Conservation (phyloP, 2,113 vertebrate genomes). For the Clarias gariepinus region DNA sequence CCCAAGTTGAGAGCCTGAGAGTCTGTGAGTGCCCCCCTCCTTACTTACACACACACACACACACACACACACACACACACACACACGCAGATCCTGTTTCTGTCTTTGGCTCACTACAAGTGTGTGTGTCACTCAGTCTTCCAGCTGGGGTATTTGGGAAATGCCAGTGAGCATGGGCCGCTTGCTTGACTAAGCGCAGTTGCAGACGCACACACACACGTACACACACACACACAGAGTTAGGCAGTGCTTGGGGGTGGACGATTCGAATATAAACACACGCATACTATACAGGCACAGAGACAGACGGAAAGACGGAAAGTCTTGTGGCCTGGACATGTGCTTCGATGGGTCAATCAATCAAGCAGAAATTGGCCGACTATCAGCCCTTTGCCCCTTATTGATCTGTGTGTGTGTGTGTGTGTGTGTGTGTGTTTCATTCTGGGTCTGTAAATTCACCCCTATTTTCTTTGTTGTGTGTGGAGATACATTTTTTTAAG, state of each 20-base stretch:
- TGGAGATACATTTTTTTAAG: not conserved
- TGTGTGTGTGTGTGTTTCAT: constrained; percentile 18
- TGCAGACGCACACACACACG: constrained; percentile 56
- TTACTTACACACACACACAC: not conserved
- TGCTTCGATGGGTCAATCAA: constrained; percentile 25
- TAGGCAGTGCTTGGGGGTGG: not conserved
- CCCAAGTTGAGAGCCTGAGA: constrained; percentile 23
- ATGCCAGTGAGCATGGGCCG: constrained; percentile 88
- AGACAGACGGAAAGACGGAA: constrained; percentile 48
- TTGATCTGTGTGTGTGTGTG: constrained; percentile 17
- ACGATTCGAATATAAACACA: not conserved
- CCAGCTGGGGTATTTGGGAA: constrained; percentile 90
- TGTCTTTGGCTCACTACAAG: constrained; percentile 58
- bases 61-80: constrained; percentile 10
- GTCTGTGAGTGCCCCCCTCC: constrained; percentile 8
- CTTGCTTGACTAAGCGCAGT: constrained; percentile 81
- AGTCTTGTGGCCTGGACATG: constrained; percentile 29
- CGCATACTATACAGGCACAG: not conserved
- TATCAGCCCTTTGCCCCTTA: not conserved
- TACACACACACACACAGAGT: constrained; percentile 1
- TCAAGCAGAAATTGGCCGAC: constrained; percentile 32
- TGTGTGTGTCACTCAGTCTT: constrained; percentile 80
- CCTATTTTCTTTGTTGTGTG: not conserved
- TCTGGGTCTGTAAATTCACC: not conserved
- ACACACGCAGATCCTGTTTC: constrained; percentile 12